Evolutionary conservation across 92 coral and sea anemone species (phyloP).

Genomic region (Virgularia gustaviana): DNA sequence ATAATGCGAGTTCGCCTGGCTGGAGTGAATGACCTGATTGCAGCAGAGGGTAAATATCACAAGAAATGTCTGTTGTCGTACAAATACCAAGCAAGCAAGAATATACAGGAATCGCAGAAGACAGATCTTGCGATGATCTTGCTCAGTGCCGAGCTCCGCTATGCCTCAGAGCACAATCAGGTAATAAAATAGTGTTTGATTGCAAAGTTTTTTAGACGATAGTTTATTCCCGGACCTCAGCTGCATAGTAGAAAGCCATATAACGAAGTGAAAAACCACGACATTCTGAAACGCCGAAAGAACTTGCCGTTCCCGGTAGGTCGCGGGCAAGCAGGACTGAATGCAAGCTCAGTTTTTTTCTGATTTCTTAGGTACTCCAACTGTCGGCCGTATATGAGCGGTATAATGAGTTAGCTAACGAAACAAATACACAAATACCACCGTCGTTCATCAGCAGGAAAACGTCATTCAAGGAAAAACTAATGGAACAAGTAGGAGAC

Average conservation of each 20-base stretch:
- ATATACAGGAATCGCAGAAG: neutral
- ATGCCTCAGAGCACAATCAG: slow-evolving; percentile 5
- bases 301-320: too few species aligned
- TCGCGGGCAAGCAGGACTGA: too few species aligned
- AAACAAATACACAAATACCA: neutral
- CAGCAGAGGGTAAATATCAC: slow-evolving; percentile 28
- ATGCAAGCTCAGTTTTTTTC: too few species aligned
- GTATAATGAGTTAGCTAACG: neutral
- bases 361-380: neutral
- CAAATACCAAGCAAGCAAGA: slow-evolving; percentile 4
- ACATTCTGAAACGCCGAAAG: too few species aligned
- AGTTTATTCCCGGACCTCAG: too few species aligned
- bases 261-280: too few species aligned
- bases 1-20: slow-evolving; percentile 36
- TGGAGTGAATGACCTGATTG: slow-evolving; percentile 27
- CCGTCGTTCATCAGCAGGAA: neutral
- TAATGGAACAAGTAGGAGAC: neutral
- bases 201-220: too few species aligned
- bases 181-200: too few species aligned
- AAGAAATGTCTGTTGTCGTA: slow-evolving; percentile 18
- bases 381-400: slow-evolving; percentile 1
- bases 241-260: too few species aligned
- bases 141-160: slow-evolving; percentile 19
- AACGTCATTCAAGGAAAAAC: neutral
- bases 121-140: slow-evolving; percentile 16